Percentiles rank a stretch among this genome's conserved stretches.
Conservation (phyloP, 2,888 invertebrate species). For the Encarsia formosa region DNA sequence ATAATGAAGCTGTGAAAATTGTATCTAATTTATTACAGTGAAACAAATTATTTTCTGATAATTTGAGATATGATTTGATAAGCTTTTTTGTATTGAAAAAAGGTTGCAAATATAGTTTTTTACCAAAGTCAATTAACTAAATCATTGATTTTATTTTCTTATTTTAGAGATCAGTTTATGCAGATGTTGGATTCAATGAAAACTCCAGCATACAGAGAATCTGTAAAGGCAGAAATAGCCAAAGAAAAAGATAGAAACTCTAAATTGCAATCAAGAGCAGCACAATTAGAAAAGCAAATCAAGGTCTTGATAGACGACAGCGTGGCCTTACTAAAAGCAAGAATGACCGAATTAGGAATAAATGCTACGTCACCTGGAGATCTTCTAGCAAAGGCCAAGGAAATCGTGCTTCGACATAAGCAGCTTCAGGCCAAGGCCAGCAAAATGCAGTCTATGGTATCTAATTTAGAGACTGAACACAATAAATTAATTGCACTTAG, state of each 20-base stretch:
- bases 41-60: not conserved
- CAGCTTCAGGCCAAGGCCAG: slow-evolving; percentile 86
- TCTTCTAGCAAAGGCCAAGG: slow-evolving; percentile 79
- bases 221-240: slow-evolving; percentile 72
- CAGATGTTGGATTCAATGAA: slow-evolving; percentile 80
- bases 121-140: not conserved
- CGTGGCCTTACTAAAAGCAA: slow-evolving; percentile 78
- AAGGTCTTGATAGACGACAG: slow-evolving; percentile 89
- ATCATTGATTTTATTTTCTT: too few relatives aligned
- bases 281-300: slow-evolving; percentile 91
- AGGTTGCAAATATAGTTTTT: not conserved
- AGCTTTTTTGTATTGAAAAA: too few relatives aligned
- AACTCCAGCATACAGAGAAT: slow-evolving; percentile 67
- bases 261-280: slow-evolving; percentile 75
- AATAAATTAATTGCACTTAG: slow-evolving; percentile 67
- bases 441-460: slow-evolving; percentile 79
- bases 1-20: too few relatives aligned
- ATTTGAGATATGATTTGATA: too few relatives aligned
- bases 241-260: slow-evolving; percentile 80
- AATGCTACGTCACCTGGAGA: slow-evolving; percentile 82
- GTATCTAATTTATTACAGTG: too few relatives aligned
- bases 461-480: slow-evolving; percentile 71
- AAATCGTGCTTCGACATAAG: slow-evolving; percentile 89
- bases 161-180: slow-evolving; percentile 73
- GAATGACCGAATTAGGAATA: slow-evolving; percentile 89